These are phyloP conservation scores for Tribolium freemani DNA, from an alignment of 2,888 invertebrate genomes.

Conservation along the genomic window DNA sequence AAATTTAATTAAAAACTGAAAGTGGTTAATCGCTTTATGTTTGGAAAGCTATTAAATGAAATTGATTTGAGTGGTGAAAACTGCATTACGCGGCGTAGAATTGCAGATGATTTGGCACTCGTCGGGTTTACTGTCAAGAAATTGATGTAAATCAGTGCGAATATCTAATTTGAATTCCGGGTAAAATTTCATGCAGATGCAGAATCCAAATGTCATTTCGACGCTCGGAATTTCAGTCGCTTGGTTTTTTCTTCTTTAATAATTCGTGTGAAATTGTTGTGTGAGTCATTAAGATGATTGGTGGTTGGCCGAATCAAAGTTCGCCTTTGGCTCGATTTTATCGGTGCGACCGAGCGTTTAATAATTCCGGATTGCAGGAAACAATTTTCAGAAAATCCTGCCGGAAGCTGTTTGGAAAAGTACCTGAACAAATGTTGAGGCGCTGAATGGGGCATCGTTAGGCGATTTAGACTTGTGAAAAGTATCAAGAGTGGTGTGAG, in stretches of 20 bases:
- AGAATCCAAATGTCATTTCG: not conserved
- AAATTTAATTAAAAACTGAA: not conserved
- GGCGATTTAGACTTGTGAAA: constrained; percentile 20
- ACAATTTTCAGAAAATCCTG: constrained; percentile 31
- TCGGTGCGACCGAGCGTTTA: constrained; percentile 30
- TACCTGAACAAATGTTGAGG: constrained; percentile 13
- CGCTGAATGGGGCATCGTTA: constrained; percentile 28
- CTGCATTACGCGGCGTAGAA: not conserved
- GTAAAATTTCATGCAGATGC: not conserved
- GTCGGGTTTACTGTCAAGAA: not conserved
- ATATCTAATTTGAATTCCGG: not conserved
- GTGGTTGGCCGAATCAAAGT: constrained; percentile 24
- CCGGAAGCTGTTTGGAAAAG: constrained; percentile 22
- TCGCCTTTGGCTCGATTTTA: constrained; percentile 30
- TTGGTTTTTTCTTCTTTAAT: not conserved
- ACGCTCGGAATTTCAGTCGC: not conserved
- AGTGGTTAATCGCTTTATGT: not conserved
- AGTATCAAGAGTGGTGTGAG: constrained; percentile 6
- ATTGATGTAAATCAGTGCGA: too few species aligned
- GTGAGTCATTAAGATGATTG: constrained; percentile 28
- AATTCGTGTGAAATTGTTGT: constrained; percentile 1
- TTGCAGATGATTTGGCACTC: not conserved
- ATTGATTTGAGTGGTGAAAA: not conserved
- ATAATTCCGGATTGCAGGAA: constrained; percentile 34
- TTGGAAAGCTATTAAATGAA: not conserved